phyloP scores from a whole-genome alignment of 2,888 invertebrate species.

The Lacanobia oleracea region DNA sequence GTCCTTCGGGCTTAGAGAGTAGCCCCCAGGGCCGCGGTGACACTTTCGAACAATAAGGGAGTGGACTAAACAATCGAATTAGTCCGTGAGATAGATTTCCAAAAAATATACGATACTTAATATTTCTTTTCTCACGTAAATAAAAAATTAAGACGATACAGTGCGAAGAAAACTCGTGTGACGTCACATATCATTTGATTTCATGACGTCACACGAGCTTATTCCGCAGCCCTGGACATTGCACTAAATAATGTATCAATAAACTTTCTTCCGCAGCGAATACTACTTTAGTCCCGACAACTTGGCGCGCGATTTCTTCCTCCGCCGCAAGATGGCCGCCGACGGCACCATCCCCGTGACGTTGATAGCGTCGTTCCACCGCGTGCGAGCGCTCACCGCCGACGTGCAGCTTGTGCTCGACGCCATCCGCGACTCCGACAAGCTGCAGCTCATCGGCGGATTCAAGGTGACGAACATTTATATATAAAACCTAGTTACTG shows the following conservation, averaged over 20 bases:
- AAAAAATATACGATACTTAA: no score
- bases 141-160: no score
- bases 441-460: constrained; percentile 94
- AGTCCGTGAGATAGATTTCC: no score
- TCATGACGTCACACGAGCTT: no score
- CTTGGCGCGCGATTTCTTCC: constrained; percentile 98
- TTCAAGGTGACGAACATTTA: constrained; percentile 91
- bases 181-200: no score
- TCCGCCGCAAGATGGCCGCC: constrained; percentile 98
- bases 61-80: no score
- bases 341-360: constrained; percentile 98
- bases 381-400: constrained; percentile 96
- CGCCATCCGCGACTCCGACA: constrained; percentile 96
- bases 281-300: constrained; percentile 99
- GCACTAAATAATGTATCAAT: neutral
- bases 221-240: no score
- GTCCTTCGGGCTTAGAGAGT: no score
- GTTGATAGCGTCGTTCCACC: constrained; percentile 98
- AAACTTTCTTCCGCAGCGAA: constrained; percentile 92
- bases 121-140: no score
- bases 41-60: no score
- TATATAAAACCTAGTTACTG: neutral
- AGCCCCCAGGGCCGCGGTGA: no score
- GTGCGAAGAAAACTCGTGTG: no score
- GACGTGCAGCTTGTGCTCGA: constrained; percentile 96